Conservation (phyloP, 2,113 vertebrate species). For the Lepus timidus region DNA sequence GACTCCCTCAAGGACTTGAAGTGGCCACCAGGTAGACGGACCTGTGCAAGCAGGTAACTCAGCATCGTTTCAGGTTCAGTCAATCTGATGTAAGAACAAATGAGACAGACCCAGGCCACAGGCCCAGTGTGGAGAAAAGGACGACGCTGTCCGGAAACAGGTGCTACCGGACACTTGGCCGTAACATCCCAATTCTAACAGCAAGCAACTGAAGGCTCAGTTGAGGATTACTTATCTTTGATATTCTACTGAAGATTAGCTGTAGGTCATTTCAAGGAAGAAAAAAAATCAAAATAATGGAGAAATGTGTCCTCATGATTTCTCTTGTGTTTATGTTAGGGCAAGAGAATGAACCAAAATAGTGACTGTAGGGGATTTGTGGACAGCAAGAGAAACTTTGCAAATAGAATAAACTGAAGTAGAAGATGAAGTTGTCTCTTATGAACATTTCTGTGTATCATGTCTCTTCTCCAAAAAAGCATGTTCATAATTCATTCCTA, state of each 20-base stretch:
- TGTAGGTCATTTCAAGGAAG: conserved; percentile 5
- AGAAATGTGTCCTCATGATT: neutral
- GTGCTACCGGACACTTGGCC: neutral
- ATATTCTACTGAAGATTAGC: neutral
- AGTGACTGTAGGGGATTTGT: neutral
- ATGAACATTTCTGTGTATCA: neutral
- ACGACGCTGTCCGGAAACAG: neutral
- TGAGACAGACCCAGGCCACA: neutral
- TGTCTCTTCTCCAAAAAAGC: neutral
- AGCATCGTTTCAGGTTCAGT: neutral
- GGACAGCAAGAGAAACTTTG: neutral
- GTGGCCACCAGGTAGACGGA: neutral
- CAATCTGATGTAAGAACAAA: neutral
- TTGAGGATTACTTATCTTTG: neutral
- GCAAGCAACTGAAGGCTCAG: neutral
- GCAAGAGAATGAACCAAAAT: neutral
- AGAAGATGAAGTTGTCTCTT: neutral
- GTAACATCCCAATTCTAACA: neutral
- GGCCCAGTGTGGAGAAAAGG: neutral
- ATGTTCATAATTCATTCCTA: neutral
- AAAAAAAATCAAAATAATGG: neutral
- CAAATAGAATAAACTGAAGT: neutral
- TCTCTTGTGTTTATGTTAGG: neutral
- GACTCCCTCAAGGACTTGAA: neutral
- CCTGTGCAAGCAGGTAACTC: neutral